phyloP scores from a whole-genome alignment of 2,888 invertebrate genomes.

The Entomobrya multifasciata region DNA sequence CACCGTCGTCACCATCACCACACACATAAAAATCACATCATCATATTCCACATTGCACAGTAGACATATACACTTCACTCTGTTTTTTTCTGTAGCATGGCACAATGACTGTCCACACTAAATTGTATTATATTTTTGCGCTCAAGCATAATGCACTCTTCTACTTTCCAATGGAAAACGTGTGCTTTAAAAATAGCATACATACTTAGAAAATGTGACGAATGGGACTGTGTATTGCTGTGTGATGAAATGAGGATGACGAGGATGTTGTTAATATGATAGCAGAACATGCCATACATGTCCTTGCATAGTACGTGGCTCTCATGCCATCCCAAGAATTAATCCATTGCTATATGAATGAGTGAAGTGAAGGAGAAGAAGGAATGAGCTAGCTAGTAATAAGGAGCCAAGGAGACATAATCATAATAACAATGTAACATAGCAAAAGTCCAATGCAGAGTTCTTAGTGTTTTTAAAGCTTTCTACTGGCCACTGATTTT shows the following conservation, averaged over 20 bases:
- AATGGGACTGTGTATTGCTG: background rate
- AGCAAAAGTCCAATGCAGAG: background rate
- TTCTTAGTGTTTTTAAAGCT: too few species aligned
- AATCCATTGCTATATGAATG: too few species aligned
- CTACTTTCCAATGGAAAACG: background rate
- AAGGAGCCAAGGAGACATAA: background rate
- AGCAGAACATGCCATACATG: background rate
- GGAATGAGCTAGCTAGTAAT: too few species aligned
- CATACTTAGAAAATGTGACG: background rate
- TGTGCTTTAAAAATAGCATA: background rate
- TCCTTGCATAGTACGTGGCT: too few species aligned
- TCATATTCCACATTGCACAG: background rate
- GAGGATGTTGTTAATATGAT: background rate
- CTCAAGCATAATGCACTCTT: constrained; percentile 30
- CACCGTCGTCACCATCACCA: constrained; percentile 35
- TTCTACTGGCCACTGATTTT: too few species aligned
- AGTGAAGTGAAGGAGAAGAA: too few species aligned
- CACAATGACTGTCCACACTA: constrained; percentile 24
- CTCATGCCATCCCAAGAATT: too few species aligned
- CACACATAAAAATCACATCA: too few species aligned
- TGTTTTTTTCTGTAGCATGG: constrained; percentile 10
- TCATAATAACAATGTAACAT: background rate
- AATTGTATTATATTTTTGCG: constrained; percentile 46
- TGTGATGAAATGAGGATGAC: background rate
- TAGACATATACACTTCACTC: constrained; percentile 37